phyloP scores from a whole-genome alignment of 2,888 invertebrate genomes.

The Masnerella sp. region DNA sequence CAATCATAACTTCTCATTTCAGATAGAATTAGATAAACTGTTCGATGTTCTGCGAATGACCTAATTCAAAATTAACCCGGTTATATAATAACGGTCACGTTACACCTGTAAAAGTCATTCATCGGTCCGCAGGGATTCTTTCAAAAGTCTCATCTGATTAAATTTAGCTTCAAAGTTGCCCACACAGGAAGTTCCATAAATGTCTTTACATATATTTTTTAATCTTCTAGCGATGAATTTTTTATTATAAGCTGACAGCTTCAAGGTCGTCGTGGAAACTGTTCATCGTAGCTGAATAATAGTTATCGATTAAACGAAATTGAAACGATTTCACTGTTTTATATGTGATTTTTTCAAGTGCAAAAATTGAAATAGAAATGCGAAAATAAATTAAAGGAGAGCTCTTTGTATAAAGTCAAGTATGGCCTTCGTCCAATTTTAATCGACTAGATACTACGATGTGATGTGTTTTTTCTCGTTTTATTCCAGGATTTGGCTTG shows the following conservation, averaged over 20 bases:
- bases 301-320: slow-evolving; percentile 3
- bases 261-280: slow-evolving; percentile 4
- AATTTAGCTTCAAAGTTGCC: slow-evolving; percentile 11
- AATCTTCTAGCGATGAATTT: slow-evolving; percentile 7
- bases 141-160: slow-evolving; percentile 66
- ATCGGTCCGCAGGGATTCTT: slow-evolving; percentile 68
- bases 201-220: not conserved
- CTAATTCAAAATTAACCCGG: slow-evolving; percentile 65
- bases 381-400: slow-evolving; percentile 17
- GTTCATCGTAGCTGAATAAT: slow-evolving; percentile 12
- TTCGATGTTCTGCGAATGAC: slow-evolving; percentile 63
- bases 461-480: slow-evolving; percentile 3
- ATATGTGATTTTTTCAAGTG: no score
- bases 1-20: no score
- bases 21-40: slow-evolving; percentile 40
- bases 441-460: not conserved
- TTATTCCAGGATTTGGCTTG: slow-evolving; percentile 82
- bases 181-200: slow-evolving; percentile 15
- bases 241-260: slow-evolving; percentile 7
- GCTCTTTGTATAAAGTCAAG: slow-evolving; percentile 14
- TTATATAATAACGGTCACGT: slow-evolving; percentile 68
- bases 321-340: no score
- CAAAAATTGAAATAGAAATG: no score
- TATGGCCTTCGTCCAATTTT: slow-evolving; percentile 5
- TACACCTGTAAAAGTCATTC: slow-evolving; percentile 68